These are phyloP conservation scores for Labeo rohita DNA, from an alignment of 2,113 vertebrate genomes.

Conservation along the genomic window DNA sequence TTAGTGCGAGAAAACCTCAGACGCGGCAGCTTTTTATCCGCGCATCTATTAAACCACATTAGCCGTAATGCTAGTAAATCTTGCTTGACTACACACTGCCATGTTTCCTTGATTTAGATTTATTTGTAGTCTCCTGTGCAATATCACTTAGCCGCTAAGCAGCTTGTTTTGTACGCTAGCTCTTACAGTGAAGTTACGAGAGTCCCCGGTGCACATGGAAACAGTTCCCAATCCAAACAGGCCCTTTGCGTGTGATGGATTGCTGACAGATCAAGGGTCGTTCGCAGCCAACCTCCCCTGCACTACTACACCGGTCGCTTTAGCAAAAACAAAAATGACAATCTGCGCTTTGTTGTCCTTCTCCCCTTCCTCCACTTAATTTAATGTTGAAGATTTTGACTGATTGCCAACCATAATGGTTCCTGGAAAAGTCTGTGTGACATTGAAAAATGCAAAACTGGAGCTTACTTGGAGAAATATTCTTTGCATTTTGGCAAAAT, in stretches of 20 bases:
- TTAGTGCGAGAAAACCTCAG: slow-evolving; percentile 2
- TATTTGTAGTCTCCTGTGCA: slow-evolving; percentile 64
- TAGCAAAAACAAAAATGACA: slow-evolving; percentile 35
- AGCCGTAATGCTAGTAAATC: slow-evolving; percentile 46
- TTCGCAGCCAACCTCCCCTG: slow-evolving; percentile 30
- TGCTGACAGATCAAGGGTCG: slow-evolving; percentile 66
- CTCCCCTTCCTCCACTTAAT: slow-evolving; percentile 21
- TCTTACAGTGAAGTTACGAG: slow-evolving; percentile 50
- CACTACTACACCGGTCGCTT: slow-evolving; percentile 34
- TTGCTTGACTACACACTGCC: slow-evolving; percentile 46
- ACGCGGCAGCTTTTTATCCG: neutral
- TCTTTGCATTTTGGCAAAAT: neutral
- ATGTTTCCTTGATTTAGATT: slow-evolving; percentile 66
- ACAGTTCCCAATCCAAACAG: slow-evolving; percentile 74
- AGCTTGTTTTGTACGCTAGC: slow-evolving; percentile 2
- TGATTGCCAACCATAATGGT: neutral
- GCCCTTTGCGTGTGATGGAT: slow-evolving; percentile 68
- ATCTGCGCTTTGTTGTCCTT: slow-evolving; percentile 6
- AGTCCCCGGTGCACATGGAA: slow-evolving; percentile 73
- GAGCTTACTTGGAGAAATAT: neutral
- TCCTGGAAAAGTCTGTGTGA: neutral
- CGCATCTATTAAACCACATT: slow-evolving; percentile 27
- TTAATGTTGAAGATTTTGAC: slow-evolving; percentile 2
- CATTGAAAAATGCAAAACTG: neutral
- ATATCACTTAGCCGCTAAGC: slow-evolving; percentile 35